A percentile compares a stretch with the other conserved stretches of the same genome.
Evolutionary conservation across 2,113 vertebrate genomes (phyloP).

Genomic region (Oryzias melastigma): DNA sequence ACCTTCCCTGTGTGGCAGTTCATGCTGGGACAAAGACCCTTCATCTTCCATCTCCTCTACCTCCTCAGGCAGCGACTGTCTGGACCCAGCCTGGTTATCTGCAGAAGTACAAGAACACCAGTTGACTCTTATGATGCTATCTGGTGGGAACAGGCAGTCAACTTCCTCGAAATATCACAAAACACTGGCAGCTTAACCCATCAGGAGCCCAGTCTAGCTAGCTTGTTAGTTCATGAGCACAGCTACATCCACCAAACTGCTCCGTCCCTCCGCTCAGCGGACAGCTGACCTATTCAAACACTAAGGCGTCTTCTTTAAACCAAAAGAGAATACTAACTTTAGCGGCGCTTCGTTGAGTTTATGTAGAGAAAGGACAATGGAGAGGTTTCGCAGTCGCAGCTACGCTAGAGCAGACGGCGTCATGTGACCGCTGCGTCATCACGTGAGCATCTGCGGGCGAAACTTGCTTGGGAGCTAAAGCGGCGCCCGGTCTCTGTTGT

Average conservation of each 20-base stretch:
- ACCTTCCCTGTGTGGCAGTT: conserved; percentile 47
- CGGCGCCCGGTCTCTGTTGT: neutral
- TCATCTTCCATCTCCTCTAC: conserved; percentile 50
- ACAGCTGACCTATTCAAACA: conserved; percentile 16
- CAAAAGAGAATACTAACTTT: too few relatives aligned
- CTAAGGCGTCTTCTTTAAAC: neutral
- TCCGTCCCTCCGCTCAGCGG: neutral
- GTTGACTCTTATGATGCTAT: neutral
- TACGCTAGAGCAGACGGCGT: conserved; percentile 1
- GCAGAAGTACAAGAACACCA: neutral
- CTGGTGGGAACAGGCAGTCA: neutral
- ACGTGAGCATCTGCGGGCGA: conserved; percentile 32
- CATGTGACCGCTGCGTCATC: conserved; percentile 54
- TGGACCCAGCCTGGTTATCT: conserved; percentile 22
- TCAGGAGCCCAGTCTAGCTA: conserved; percentile 21
- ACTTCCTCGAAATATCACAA: too few relatives aligned
- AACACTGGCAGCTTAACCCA: neutral
- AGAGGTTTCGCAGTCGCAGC: conserved; percentile 10
- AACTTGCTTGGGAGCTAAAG: conserved; percentile 18
- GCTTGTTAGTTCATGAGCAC: conserved; percentile 2
- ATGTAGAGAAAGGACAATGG: neutral
- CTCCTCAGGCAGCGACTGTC: conserved; percentile 53
- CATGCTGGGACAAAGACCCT: conserved; percentile 35
- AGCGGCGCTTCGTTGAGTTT: neutral
- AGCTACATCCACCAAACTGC: too few relatives aligned